Base-by-base conservation (phyloP, 2,888 invertebrate species). In the Oligia fasciuncula region DNA sequence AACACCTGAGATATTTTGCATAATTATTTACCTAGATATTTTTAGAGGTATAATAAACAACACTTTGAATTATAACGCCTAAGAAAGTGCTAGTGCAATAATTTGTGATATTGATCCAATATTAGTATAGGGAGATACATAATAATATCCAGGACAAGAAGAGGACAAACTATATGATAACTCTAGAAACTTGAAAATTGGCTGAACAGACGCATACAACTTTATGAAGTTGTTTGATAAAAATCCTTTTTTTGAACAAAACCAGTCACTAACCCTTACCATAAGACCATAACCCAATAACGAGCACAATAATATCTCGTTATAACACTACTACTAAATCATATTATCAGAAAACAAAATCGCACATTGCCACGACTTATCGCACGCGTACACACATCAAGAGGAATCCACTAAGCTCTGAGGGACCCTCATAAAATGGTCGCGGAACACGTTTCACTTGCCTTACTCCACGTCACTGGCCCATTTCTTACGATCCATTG, bases 401-500 rank as follows among this genome's bases (percentile, higher is more conserved):
- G 83, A 84, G 77, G 81, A 85, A 84, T 85, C 77, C 79, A 82
- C 84, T 86, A 91, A 92, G 90, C 90, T 90, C 91, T 88, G 83
- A 88, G 90, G 85, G 94, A 86, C 92, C 94, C 89, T 67, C 79
- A 87, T 93, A 93, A 86, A 91, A 88, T 94, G 93, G 95, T 90
- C 87, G 88, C 78, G 77, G 88, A 93, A 91, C 92, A 91, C 92
- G 90, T 93, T 94, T 94, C 94, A 94, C 95, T 94, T 94, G 94
- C 93, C 92, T 91, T 91, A 89, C 92, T 92, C 91, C 93, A 93
- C 94, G 93, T 95, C 94, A 94, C 94, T 95, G 94, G 95, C 95
- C 95, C 94, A 96, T 96, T 96, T 95, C 96, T 96, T 96, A 95
- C 96, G 94, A 95, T 93, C 96, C 96, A 96, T 96, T 96, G 96